Percentiles rank a stretch among this genome's conserved stretches.
Conservation (phyloP, 1,140 invertebrate genomes). For the Zaprionus tsacasi region DNA sequence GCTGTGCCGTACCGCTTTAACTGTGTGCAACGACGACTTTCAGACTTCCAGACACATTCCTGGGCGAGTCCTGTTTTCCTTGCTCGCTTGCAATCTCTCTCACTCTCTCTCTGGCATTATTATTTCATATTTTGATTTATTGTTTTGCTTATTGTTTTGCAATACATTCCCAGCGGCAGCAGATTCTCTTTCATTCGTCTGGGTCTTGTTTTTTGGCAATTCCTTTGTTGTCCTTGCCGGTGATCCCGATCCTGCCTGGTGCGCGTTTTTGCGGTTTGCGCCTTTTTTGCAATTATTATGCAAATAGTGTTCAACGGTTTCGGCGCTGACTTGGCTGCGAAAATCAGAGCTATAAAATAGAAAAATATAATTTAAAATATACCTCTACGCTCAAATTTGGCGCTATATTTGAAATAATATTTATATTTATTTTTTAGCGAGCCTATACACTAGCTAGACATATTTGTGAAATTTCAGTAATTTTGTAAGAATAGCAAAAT, state of each 20-base stretch:
- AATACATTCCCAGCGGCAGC: conserved; percentile 49
- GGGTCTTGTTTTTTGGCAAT: conserved; percentile 38
- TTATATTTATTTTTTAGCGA: no score
- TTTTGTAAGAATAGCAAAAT: not conserved
- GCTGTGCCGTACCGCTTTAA: conserved; percentile 47
- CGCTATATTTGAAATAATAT: no score
- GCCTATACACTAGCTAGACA: no score
- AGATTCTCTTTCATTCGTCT: conserved; percentile 12
- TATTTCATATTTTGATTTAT: conserved; percentile 82
- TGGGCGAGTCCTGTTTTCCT: conserved; percentile 27
- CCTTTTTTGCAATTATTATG: conserved; percentile 32
- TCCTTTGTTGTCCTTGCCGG: conserved; percentile 34
- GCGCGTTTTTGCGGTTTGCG: conserved; percentile 24
- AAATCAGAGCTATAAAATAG: no score
- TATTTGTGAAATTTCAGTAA: no score
- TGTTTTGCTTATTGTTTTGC: conserved; percentile 80
- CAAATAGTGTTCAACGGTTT: conserved; percentile 42
- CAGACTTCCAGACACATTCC: conserved; percentile 6
- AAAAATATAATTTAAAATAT: no score
- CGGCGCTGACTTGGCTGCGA: not conserved
- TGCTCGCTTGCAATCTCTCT: not conserved
- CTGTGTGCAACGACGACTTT: not conserved
- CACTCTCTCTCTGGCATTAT: conserved; percentile 47
- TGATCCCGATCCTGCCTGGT: conserved; percentile 22
- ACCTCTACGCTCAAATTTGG: no score